These are phyloP conservation scores for Heliornis fulica DNA, from an alignment of 2,113 vertebrate species.

Conservation along the genomic window DNA sequence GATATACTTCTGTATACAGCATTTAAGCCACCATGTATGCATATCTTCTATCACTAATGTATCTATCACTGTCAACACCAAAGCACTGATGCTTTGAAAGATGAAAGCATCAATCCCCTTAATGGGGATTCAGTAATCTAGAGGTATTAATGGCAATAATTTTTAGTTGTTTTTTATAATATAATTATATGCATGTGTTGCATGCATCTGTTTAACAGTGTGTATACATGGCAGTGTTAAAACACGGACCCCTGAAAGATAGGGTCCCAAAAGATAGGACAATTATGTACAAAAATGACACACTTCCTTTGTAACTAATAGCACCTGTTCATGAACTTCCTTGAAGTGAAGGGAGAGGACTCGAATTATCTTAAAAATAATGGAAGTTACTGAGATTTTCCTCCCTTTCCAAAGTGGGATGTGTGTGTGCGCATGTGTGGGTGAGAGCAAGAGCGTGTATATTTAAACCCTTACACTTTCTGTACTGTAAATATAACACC, in stretches of 20 bases:
- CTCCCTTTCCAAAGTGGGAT: constrained; percentile 11
- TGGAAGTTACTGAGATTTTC: neutral
- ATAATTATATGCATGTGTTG: constrained; percentile 61
- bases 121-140: constrained; percentile 36
- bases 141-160: constrained; percentile 65
- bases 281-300: neutral
- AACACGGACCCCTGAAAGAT: neutral
- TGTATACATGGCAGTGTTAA: constrained; percentile 43
- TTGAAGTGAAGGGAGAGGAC: constrained; percentile 54
- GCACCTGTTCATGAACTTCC: constrained; percentile 67
- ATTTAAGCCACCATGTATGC: constrained; percentile 59
- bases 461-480: constrained; percentile 40
- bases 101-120: constrained; percentile 40
- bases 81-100: constrained; percentile 56
- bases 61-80: constrained; percentile 53
- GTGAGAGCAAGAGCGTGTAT: constrained; percentile 40
- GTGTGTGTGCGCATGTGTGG: neutral
- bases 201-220: constrained; percentile 64
- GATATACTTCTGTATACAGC: constrained; percentile 45
- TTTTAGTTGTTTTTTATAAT: constrained; percentile 50
- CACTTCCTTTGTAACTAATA: constrained; percentile 59
- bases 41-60: constrained; percentile 32
- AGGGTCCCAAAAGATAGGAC: neutral
- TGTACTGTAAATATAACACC: constrained; percentile 68
- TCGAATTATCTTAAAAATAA: neutral